Evolutionary conservation across 2,797 vertebrate genomes (phyloP).

Genomic region (Channallabes apus): DNA sequence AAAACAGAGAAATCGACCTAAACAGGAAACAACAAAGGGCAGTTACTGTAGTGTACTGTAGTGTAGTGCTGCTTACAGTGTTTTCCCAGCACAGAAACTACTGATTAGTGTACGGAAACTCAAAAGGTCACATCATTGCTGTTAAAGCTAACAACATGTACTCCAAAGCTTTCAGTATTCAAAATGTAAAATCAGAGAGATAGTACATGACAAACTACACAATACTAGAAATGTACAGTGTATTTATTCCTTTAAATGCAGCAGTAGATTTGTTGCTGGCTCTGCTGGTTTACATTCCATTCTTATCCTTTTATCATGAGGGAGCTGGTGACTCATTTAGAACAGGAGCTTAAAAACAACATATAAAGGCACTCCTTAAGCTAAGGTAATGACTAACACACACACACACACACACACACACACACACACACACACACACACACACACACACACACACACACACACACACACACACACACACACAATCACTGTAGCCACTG

Average conservation of each 20-base stretch:
- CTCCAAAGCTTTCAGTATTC: not conserved
- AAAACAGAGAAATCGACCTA: conserved; percentile 94
- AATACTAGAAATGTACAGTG: not conserved
- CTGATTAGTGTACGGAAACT: not conserved
- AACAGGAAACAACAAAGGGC: conserved; percentile 43
- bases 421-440: too few species aligned
- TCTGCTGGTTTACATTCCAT: not conserved
- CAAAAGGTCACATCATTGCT: not conserved
- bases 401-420: not conserved
- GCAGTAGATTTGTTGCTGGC: not conserved
- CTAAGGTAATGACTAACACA: not conserved
- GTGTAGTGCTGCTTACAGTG: too few species aligned
- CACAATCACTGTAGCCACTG: not conserved
- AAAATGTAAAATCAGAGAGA: not conserved
- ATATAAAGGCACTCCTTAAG: conserved; percentile 16
- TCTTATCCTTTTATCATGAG: not conserved
- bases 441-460: too few species aligned
- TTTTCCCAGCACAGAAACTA: conserved; percentile 1
- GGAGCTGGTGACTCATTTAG: conserved; percentile 12
- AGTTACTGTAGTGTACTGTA: too few species aligned
- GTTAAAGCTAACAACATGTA: not conserved
- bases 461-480: too few species aligned
- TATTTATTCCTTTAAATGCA: not conserved
- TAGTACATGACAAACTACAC: not conserved
- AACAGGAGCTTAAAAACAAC: not conserved